Evolutionary conservation across 2,797 vertebrate genomes (phyloP).

Genomic region (Rhodeus uyekii): DNA sequence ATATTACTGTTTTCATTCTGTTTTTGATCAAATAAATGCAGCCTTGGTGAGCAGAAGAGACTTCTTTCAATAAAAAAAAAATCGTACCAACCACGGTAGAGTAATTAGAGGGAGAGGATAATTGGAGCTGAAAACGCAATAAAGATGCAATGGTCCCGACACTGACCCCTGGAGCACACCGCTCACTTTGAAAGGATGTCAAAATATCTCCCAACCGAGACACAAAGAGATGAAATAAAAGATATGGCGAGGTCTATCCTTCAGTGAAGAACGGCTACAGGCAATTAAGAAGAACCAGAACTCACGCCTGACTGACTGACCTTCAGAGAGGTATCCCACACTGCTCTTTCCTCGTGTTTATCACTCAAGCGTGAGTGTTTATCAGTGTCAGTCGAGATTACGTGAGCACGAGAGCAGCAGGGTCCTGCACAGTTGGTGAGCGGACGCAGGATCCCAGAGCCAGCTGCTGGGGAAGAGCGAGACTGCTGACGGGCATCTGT

Average conservation of each 20-base stretch:
- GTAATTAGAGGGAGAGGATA: background rate
- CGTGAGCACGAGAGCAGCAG: slow-evolving; percentile 38
- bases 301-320: slow-evolving; percentile 43
- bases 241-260: background rate
- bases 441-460: slow-evolving; percentile 54
- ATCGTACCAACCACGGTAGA: background rate
- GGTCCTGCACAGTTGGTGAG: slow-evolving; percentile 55
- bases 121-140: background rate
- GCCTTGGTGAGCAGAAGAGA: background rate
- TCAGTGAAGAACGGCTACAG: slow-evolving; percentile 3
- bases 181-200: background rate
- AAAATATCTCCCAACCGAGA: slow-evolving; percentile 8
- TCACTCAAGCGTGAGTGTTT: slow-evolving; percentile 49
- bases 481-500: slow-evolving; percentile 60
- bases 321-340: slow-evolving; percentile 42
- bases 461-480: slow-evolving; percentile 57
- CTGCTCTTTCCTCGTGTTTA: slow-evolving; percentile 46
- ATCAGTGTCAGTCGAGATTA: slow-evolving; percentile 50
- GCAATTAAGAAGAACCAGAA: slow-evolving; percentile 28
- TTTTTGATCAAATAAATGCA: background rate
- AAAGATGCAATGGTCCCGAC: background rate
- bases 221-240: slow-evolving; percentile 11
- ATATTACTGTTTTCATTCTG: background rate
- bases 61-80: background rate
- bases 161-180: slow-evolving; percentile 3